Evolutionary conservation across 2,797 vertebrate species (phyloP).

Genomic region (Strix occidentalis): DNA sequence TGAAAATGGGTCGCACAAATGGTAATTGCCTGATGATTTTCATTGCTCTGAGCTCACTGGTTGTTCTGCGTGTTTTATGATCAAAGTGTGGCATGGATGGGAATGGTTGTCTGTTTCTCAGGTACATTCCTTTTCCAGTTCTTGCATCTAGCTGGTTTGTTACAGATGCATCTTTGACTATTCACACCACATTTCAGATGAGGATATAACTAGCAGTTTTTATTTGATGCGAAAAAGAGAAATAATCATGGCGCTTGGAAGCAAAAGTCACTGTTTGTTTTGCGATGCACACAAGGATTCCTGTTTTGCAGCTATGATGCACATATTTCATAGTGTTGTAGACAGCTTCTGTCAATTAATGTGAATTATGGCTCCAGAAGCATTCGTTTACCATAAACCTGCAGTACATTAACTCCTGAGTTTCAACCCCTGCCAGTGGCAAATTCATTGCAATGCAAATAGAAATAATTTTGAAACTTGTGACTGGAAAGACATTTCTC

Average conservation of each 20-base stretch:
- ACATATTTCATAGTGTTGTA: slow-evolving; percentile 27
- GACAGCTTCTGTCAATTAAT: slow-evolving; percentile 57
- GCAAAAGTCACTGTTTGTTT: slow-evolving; percentile 38
- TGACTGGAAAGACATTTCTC: not conserved
- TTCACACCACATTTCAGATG: not conserved
- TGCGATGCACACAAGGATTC: slow-evolving; percentile 51
- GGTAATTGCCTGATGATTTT: slow-evolving; percentile 29
- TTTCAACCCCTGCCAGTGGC: slow-evolving; percentile 9
- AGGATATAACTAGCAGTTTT: not conserved
- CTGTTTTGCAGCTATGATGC: slow-evolving; percentile 17
- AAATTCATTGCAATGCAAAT: slow-evolving; percentile 36
- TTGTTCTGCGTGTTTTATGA: not conserved
- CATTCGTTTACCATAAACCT: slow-evolving; percentile 25
- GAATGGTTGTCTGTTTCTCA: not conserved
- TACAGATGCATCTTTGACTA: not conserved
- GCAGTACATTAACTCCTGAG: slow-evolving; percentile 45
- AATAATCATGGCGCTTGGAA: not conserved
- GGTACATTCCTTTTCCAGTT: not conserved
- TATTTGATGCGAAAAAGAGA: slow-evolving; percentile 32
- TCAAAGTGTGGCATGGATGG: not conserved
- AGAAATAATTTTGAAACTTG: not conserved
- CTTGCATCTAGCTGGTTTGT: not conserved
- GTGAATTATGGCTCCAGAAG: slow-evolving; percentile 51
- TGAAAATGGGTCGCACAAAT: slow-evolving; percentile 26
- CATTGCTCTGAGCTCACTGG: not conserved